phyloP scores from a whole-genome alignment of 2,113 vertebrate species.

The Pangasianodon hypophthalmus region DNA sequence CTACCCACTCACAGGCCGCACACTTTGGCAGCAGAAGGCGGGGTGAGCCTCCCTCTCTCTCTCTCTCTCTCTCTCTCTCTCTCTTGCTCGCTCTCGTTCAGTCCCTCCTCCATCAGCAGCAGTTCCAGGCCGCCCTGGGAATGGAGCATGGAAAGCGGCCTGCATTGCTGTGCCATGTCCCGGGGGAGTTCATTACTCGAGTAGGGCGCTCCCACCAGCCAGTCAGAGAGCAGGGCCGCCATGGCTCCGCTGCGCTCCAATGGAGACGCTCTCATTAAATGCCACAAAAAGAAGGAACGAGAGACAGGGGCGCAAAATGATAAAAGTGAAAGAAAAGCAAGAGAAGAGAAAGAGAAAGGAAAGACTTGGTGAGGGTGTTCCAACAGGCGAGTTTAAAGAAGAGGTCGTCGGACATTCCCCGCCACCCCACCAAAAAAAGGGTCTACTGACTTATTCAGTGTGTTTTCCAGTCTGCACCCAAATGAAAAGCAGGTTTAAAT shows the following conservation, averaged over 20 bases:
- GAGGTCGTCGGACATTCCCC: neutral
- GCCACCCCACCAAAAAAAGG: neutral
- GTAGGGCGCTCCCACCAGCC: constrained; percentile 73
- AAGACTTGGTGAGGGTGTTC: constrained; percentile 8
- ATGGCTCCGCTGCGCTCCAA: constrained; percentile 66
- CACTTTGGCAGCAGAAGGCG: constrained; percentile 77
- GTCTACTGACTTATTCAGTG: constrained; percentile 76
- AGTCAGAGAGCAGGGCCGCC: constrained; percentile 70
- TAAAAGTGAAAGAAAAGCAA: constrained; percentile 13
- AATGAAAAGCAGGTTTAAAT: constrained; percentile 75
- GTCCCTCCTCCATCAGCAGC: constrained; percentile 28
- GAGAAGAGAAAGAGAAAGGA: constrained; percentile 22
- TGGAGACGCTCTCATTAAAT: constrained; percentile 74
- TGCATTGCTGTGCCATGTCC: constrained; percentile 73
- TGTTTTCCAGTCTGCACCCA: constrained; percentile 74
- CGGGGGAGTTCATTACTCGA: constrained; percentile 82
- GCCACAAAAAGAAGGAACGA: constrained; percentile 22
- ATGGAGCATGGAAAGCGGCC: constrained; percentile 67
- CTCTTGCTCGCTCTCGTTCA: constrained; percentile 21
- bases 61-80: constrained; percentile 49
- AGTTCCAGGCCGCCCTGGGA: constrained; percentile 63
- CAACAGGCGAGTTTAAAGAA: constrained; percentile 14
- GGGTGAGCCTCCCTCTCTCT: constrained; percentile 61
- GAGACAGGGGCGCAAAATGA: constrained; percentile 22
- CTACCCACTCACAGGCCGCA: constrained; percentile 83